Percentiles rank a stretch among this genome's conserved stretches.
phyloP scores from a whole-genome alignment of 2,113 vertebrate genomes.

The Scomber colias region DNA sequence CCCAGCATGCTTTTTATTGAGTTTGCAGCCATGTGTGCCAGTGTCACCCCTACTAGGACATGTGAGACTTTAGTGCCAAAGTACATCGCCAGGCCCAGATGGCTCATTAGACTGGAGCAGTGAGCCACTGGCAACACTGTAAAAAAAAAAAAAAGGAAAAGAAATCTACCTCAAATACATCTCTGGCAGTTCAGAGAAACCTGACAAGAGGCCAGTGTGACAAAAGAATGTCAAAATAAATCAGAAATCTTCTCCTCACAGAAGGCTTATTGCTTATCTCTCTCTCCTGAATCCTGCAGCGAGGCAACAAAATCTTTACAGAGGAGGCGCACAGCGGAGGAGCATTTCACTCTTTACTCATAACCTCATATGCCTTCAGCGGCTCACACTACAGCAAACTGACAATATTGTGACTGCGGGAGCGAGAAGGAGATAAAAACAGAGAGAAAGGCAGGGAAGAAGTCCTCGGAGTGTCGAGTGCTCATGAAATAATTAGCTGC shows the following conservation, averaged over 20 bases:
- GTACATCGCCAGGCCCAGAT: slow-evolving; percentile 52
- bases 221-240: slow-evolving; percentile 41
- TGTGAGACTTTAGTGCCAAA: slow-evolving; percentile 34
- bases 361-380: slow-evolving; percentile 13
- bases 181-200: slow-evolving; percentile 36
- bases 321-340: neutral
- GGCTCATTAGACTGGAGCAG: slow-evolving; percentile 62
- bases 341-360: neutral
- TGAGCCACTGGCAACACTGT: slow-evolving; percentile 25
- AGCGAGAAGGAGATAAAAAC: neutral
- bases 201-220: slow-evolving; percentile 29
- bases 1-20: slow-evolving; percentile 34
- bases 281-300: slow-evolving; percentile 13
- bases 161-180: slow-evolving; percentile 30
- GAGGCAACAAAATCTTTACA: slow-evolving; percentile 15
- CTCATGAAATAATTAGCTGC: slow-evolving; percentile 57
- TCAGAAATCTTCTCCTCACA: slow-evolving; percentile 26
- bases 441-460: neutral
- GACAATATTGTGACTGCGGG: slow-evolving; percentile 8
- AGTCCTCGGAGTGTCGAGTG: slow-evolving; percentile 7
- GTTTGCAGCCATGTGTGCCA: slow-evolving; percentile 19
- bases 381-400: neutral
- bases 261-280: slow-evolving; percentile 20
- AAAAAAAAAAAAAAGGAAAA: neutral
- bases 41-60: slow-evolving; percentile 44